Conservation (phyloP, 2,888 invertebrate genomes). For the Pristionchus arcanus region DNA sequence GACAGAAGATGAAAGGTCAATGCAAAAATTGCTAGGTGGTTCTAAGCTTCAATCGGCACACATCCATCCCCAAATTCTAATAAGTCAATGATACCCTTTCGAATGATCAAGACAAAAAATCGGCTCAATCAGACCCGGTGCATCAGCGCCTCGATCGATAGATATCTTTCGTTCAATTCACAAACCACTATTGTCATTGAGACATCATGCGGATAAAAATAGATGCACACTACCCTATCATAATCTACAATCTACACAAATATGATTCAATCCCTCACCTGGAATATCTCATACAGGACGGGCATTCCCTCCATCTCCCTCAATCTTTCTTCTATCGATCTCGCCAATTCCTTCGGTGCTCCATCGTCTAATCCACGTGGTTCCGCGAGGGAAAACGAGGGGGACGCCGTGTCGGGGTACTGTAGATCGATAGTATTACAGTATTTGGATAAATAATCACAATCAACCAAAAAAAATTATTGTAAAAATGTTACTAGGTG, state of each 20-base stretch:
- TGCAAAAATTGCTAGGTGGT: too few species aligned
- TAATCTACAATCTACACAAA: neutral
- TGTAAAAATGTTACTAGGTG: too few species aligned
- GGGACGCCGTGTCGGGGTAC: constrained; percentile 56
- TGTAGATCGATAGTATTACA: constrained; percentile 11
- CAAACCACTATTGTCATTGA: too few species aligned
- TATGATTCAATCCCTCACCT: constrained; percentile 35
- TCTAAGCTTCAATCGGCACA: too few species aligned
- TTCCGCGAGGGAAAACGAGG: constrained; percentile 44
- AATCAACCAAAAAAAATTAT: neutral
- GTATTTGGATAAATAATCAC: neutral
- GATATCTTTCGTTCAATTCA: too few species aligned
- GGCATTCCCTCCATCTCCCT: constrained; percentile 58
- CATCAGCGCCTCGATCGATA: too few species aligned
- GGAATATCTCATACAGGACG: constrained; percentile 59
- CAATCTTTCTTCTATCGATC: constrained; percentile 52
- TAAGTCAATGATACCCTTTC: too few species aligned
- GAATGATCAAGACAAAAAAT: too few species aligned
- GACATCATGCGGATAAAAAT: neutral
- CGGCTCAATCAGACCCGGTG: too few species aligned
- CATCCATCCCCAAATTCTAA: too few species aligned
- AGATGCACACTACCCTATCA: neutral
- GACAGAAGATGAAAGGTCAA: too few species aligned
- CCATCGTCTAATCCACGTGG: constrained; percentile 58
- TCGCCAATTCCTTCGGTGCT: constrained; percentile 36